Percentiles rank a stretch among this genome's conserved stretches.
phyloP scores from a whole-genome alignment of 2,797 vertebrate species.

The Oreochromis mossambicus region DNA sequence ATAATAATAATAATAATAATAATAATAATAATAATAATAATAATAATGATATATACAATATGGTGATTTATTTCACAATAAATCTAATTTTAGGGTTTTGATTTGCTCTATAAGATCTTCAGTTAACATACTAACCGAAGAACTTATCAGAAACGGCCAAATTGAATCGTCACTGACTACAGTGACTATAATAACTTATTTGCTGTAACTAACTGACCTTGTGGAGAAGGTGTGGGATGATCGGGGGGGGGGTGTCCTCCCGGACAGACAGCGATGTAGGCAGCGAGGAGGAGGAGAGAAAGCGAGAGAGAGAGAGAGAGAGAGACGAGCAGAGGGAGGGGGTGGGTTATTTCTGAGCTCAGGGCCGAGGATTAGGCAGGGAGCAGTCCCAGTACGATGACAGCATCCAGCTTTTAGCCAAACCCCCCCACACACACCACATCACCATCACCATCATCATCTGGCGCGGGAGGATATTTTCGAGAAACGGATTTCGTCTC shows the following conservation, averaged over 20 bases:
- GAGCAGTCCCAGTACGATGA: slow-evolving; percentile 71
- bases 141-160: not conserved
- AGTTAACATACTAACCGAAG: not conserved
- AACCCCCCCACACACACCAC: slow-evolving; percentile 36
- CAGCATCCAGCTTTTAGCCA: slow-evolving; percentile 76
- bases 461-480: slow-evolving; percentile 52
- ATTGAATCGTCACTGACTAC: not conserved
- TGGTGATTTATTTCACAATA: not conserved
- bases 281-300: slow-evolving; percentile 1
- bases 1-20: rapidly evolving
- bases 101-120: not conserved
- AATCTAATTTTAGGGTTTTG: not conserved
- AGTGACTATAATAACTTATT: not conserved
- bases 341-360: slow-evolving; percentile 69
- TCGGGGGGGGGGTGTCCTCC: not conserved
- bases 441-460: slow-evolving; percentile 55
- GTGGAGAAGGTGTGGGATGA: slow-evolving; percentile 27
- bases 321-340: slow-evolving; percentile 32
- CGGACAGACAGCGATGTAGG: slow-evolving; percentile 51
- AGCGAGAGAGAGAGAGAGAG: not conserved
- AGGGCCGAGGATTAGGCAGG: slow-evolving; percentile 75
- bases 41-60: no score
- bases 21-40: no score
- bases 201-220: slow-evolving; percentile 47
- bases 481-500: not conserved